Conservation (phyloP, 2,113 vertebrate species). For the Carettochelys insculpta region DNA sequence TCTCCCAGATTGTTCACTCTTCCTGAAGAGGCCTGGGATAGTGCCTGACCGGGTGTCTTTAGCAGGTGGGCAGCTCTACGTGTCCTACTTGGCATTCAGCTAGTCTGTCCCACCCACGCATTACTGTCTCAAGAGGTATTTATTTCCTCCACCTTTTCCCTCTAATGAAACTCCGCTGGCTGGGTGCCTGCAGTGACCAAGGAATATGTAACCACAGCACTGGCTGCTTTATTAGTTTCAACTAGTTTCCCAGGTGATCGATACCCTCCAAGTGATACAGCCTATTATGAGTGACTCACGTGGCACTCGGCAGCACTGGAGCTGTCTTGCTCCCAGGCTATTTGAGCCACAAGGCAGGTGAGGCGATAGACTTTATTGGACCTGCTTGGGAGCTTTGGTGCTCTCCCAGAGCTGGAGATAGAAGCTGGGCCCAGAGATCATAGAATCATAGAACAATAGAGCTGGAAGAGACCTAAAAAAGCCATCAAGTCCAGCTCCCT, state of each 20-base stretch:
- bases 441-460: too few species aligned
- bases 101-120: not conserved
- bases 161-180: not conserved
- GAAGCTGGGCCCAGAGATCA: not conserved
- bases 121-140: not conserved
- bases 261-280: not conserved
- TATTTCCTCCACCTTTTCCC: not conserved
- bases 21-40: not conserved
- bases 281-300: not conserved
- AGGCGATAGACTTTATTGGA: not conserved
- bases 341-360: not conserved
- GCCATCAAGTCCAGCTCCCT: too few species aligned
- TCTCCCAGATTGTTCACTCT: not conserved
- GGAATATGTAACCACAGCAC: not conserved
- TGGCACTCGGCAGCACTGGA: not conserved
- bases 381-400: not conserved
- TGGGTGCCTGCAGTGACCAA: not conserved
- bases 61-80: not conserved
- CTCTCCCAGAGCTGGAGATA: not conserved
- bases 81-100: not conserved
- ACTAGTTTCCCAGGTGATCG: not conserved
- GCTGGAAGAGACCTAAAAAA: too few species aligned
- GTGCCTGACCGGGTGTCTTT: not conserved
- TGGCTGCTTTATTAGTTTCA: not conserved
- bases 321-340: not conserved